Base-by-base conservation (phyloP, 2,797 vertebrate species). In the Alcedo quadribrachys region DNA sequence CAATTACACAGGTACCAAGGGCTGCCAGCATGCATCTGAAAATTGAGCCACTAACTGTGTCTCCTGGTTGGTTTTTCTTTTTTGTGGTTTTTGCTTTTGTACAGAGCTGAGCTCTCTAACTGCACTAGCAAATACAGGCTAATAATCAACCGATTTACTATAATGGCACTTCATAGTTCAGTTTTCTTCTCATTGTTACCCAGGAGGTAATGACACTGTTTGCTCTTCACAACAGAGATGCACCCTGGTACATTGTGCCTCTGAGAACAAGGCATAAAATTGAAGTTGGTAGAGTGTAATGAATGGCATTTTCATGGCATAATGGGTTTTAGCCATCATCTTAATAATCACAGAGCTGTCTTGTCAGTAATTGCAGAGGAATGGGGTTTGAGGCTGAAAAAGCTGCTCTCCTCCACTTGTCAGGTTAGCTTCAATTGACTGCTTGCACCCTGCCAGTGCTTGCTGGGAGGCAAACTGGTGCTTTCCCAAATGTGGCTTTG, bases 151-250 rank as follows among this genome's bases (percentile, higher is more conserved):
- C 60, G 37, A 77, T 81, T 94, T 91, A 65, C 68, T 65, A 51
- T 84, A 93, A 91, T 76, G 65, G 37, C 53, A 68, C 74, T 92
- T 96, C 70, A 63, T 89, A 85, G 89, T 78, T 86, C 83, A 78
- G 5, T 87, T 95, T 90, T 90, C 57, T 81, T 77, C 73, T 89
- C 69, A 54, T 89, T 85, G 48, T 70, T 80, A 91, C 51, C 61
- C 54, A 65, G 68, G 37, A 90, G 76, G 65, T 87, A 88, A 88
- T 82, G 81, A 54, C 67, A 85, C 45, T 86, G 33, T 62, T 87
- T 75, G 79, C 81, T 91, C 65, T 83, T 92, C 75, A 30, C 40
- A 85, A 55, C 73, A 77, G 71, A 90, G 50, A 48, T 86, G 53
- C 21, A 71, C 71, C 67, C 75, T 84, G 42, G 43, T 54, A 62